Evolutionary conservation across 2,113 vertebrate species (phyloP).

Genomic region (Trichomycterus rosablanca): DNA sequence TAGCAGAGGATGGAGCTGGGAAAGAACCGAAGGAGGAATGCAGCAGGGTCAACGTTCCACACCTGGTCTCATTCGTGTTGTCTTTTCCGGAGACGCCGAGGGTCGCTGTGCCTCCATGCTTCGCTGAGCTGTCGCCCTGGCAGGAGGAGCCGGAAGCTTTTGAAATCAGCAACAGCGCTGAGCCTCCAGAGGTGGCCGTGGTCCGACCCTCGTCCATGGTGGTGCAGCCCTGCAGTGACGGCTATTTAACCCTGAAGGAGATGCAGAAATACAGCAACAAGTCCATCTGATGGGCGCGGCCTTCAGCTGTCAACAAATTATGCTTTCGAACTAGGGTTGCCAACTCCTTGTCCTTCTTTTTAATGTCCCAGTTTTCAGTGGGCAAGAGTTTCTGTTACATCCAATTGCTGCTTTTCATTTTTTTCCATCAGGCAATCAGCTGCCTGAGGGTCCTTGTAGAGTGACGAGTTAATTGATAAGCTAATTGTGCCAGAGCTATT

Average conservation of each 20-base stretch:
- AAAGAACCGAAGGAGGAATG: not conserved
- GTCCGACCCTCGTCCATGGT: conserved; percentile 63
- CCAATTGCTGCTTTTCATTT: too few relatives aligned
- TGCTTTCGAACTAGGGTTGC: too few relatives aligned
- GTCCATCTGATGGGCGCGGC: too few relatives aligned
- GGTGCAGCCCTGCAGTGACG: conserved; percentile 50
- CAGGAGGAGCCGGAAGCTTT: conserved; percentile 11
- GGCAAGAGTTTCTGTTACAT: too few relatives aligned
- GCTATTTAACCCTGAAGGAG: conserved; percentile 68
- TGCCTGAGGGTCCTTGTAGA: too few relatives aligned
- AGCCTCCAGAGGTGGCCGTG: conserved; percentile 39
- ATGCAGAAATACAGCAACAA: conserved; percentile 67
- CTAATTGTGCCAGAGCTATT: too few relatives aligned
- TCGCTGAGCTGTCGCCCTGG: conserved; percentile 23
- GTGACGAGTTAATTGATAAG: too few relatives aligned
- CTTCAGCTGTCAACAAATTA: too few relatives aligned
- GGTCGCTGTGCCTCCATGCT: not conserved
- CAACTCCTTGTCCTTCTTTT: too few relatives aligned
- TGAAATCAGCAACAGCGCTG: conserved; percentile 8
- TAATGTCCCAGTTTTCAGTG: too few relatives aligned
- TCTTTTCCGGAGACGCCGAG: conserved; percentile 1
- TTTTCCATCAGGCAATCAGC: too few relatives aligned
- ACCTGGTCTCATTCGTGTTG: conserved; percentile 9
- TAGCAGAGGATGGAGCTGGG: not conserved
- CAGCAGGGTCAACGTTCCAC: conserved; percentile 18